phyloP scores from a whole-genome alignment of 2,113 vertebrate genomes.

The Ptyas mucosa region DNA sequence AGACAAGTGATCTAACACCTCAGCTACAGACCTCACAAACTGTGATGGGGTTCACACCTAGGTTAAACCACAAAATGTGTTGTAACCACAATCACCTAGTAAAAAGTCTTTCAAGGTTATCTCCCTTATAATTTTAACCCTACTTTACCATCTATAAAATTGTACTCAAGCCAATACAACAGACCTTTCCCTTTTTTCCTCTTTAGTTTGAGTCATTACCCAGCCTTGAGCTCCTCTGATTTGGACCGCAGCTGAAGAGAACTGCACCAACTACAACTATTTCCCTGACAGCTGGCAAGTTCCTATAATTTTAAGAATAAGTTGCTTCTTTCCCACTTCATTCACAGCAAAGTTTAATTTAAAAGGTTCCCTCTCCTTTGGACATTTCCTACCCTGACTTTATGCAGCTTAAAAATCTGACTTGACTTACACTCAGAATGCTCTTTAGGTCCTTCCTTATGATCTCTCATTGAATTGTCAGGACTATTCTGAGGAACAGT shows the following conservation, averaged over 20 bases:
- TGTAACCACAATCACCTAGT: not conserved
- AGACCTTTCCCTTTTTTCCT: not conserved
- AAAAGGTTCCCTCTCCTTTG: not conserved
- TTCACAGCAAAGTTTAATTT: not conserved
- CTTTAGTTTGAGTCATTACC: not conserved
- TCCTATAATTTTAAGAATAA: not conserved
- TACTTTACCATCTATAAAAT: not conserved
- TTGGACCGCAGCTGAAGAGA: not conserved
- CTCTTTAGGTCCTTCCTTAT: conserved; percentile 22
- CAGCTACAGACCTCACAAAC: not conserved
- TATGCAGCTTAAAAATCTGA: not conserved
- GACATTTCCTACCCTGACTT: not conserved
- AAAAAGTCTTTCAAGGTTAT: not conserved
- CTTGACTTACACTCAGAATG: conserved; percentile 25
- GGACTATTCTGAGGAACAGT: not conserved
- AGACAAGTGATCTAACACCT: not conserved
- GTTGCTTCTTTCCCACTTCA: not conserved
- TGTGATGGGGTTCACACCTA: not conserved
- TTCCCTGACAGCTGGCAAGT: not conserved
- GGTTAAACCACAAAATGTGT: not conserved
- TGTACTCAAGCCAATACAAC: not conserved
- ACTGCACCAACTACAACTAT: not conserved
- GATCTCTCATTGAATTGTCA: not conserved
- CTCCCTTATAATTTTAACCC: not conserved
- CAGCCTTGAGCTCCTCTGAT: not conserved